phyloP scores from a whole-genome alignment of 2,113 vertebrate species.

The Origma solitaria region DNA sequence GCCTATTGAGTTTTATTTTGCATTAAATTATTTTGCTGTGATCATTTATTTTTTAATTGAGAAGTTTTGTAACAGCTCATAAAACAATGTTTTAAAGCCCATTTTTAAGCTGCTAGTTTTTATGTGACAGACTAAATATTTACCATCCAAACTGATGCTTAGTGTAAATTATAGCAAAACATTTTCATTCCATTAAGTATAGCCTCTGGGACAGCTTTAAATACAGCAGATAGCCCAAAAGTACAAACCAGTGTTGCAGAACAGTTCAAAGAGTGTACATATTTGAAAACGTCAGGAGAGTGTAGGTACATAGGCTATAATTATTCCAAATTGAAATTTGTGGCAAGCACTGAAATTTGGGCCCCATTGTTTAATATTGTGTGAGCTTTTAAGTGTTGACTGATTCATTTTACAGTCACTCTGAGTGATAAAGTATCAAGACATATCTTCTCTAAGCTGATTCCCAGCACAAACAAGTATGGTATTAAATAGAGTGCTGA shows the following conservation, averaged over 20 bases:
- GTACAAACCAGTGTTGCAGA: background rate
- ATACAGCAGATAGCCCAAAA: background rate
- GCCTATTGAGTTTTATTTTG: background rate
- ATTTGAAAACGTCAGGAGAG: background rate
- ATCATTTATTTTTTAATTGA: background rate
- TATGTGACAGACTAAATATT: background rate
- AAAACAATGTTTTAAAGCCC: background rate
- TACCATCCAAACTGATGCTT: background rate
- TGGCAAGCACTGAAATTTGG: background rate
- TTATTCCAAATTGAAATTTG: background rate
- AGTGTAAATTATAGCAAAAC: background rate
- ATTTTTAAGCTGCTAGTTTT: background rate
- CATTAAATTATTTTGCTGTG: background rate
- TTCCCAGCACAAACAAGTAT: background rate
- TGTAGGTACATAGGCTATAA: background rate
- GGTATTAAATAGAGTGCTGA: background rate
- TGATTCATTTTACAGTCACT: background rate
- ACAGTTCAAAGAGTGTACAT: background rate
- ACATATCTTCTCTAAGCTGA: background rate
- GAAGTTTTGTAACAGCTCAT: background rate
- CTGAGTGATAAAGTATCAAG: background rate
- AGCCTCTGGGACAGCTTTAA: background rate
- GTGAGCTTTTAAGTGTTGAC: background rate
- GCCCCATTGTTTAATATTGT: background rate
- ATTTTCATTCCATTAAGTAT: background rate